Evolutionary conservation across 2,113 vertebrate species (phyloP).

Genomic region (Notothenia coriiceps): DNA sequence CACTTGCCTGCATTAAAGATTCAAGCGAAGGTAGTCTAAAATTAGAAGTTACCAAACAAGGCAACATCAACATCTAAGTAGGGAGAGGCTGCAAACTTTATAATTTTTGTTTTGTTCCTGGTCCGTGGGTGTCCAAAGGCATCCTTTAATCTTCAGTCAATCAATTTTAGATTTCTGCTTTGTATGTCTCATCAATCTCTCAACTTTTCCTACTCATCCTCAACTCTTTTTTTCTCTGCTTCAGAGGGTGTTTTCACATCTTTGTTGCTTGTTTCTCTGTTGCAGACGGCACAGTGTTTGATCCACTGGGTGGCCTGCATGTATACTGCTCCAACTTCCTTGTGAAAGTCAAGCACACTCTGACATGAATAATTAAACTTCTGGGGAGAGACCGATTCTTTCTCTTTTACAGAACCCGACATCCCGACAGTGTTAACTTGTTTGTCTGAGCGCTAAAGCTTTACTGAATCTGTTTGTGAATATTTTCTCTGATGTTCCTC

Average conservation of each 20-base stretch:
- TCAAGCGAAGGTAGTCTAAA: slow-evolving; percentile 31
- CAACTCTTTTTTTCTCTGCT: slow-evolving; percentile 12
- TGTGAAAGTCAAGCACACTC: slow-evolving; percentile 69
- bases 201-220: slow-evolving; percentile 23
- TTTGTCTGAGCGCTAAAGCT: slow-evolving; percentile 63
- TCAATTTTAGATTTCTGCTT: slow-evolving; percentile 28
- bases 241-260: slow-evolving; percentile 35
- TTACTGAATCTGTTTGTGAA: slow-evolving; percentile 60
- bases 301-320: slow-evolving; percentile 63
- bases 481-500: slow-evolving; percentile 51
- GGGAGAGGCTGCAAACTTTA: slow-evolving; percentile 57
- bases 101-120: slow-evolving; percentile 66
- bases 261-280: slow-evolving; percentile 48
- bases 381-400: slow-evolving; percentile 56
- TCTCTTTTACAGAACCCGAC: slow-evolving; percentile 49
- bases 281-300: slow-evolving; percentile 45
- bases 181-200: slow-evolving; percentile 16
- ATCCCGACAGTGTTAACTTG: slow-evolving; percentile 55
- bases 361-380: slow-evolving; percentile 73
- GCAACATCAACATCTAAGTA: slow-evolving; percentile 43
- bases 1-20: slow-evolving; percentile 63
- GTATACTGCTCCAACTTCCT: slow-evolving; percentile 43
- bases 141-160: slow-evolving; percentile 31
- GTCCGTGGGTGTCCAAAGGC: slow-evolving; percentile 53
- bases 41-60: slow-evolving; percentile 44